These are phyloP conservation scores for Plectrocnemia conspersa DNA, from an alignment of 1,140 invertebrate genomes.

Conservation along the genomic window DNA sequence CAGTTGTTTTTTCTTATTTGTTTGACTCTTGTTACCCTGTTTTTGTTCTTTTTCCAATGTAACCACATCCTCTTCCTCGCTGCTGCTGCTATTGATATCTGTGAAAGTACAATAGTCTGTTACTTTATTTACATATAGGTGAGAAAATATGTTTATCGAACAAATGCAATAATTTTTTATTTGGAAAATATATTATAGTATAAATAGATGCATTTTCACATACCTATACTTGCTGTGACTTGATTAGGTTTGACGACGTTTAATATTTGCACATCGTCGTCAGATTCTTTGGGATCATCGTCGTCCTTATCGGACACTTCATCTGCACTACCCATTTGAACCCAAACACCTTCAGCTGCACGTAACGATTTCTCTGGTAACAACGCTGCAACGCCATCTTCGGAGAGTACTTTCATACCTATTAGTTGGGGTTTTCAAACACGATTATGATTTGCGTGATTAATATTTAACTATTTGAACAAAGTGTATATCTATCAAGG, in stretches of 20 bases:
- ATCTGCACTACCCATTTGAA: slow-evolving; percentile 31
- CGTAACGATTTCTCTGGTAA: slow-evolving; percentile 33
- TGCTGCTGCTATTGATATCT: slow-evolving; percentile 50
- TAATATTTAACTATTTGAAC: too few species aligned
- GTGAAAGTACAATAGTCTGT: slow-evolving; percentile 35
- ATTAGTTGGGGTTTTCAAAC: too few species aligned
- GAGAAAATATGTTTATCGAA: slow-evolving; percentile 11
- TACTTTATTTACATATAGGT: background rate
- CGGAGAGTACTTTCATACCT: slow-evolving; percentile 17
- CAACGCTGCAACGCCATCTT: slow-evolving; percentile 23
- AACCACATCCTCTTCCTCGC: slow-evolving; percentile 49
- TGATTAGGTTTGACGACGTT: slow-evolving; percentile 37
- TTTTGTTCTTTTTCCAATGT: slow-evolving; percentile 35
- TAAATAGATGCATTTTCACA: slow-evolving; percentile 31
- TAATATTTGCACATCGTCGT: slow-evolving; percentile 43
- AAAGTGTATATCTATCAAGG: too few species aligned
- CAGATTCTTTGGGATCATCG: slow-evolving; percentile 41
- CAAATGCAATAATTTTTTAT: background rate
- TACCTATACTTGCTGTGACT: slow-evolving; percentile 44
- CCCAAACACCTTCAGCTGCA: slow-evolving; percentile 43
- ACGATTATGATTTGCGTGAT: too few species aligned
- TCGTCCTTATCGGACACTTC: slow-evolving; percentile 38
- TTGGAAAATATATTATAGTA: slow-evolving; percentile 1
- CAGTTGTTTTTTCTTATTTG: slow-evolving; percentile 22
- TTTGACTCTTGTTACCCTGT: slow-evolving; percentile 13